These are phyloP conservation scores for Spatulosminthurus flaviceps DNA, from an alignment of 2,888 invertebrate species.

Conservation along the genomic window DNA sequence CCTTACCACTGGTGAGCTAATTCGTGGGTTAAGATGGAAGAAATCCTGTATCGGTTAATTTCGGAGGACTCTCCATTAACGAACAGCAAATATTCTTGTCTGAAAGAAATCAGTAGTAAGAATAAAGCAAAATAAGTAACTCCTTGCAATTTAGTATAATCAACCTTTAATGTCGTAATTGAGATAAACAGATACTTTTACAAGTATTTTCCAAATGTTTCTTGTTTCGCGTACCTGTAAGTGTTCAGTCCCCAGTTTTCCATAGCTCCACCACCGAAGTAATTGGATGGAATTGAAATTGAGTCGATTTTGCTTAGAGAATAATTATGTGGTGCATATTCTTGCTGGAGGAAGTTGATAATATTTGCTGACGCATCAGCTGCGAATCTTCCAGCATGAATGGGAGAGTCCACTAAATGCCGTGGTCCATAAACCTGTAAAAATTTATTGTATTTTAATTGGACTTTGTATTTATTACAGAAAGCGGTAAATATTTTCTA, in stretches of 20 bases:
- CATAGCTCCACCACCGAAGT: slow-evolving; percentile 51
- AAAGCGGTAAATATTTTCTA: background rate
- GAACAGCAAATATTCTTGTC: slow-evolving; percentile 21
- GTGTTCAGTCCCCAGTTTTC: slow-evolving; percentile 59
- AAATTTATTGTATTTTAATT: background rate
- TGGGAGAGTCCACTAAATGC: background rate
- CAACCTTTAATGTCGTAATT: slow-evolving; percentile 19
- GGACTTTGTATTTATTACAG: no score
- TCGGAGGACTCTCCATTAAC: background rate
- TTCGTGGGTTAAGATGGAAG: slow-evolving; percentile 21
- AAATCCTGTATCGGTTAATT: background rate
- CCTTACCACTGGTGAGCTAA: slow-evolving; percentile 52
- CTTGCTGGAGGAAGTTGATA: slow-evolving; percentile 43
- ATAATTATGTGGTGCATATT: background rate
- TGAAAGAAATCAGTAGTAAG: no score
- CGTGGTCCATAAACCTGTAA: slow-evolving; percentile 55
- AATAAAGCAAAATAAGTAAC: no score
- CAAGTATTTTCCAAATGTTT: no score
- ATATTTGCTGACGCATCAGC: slow-evolving; percentile 51
- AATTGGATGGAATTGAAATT: slow-evolving; percentile 47
- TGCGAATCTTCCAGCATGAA: slow-evolving; percentile 30
- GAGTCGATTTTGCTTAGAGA: slow-evolving; percentile 56
- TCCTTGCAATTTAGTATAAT: no score
- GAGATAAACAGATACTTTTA: slow-evolving; percentile 36
- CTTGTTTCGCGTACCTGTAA: no score